Percentiles rank a stretch among this genome's conserved stretches.
phyloP scores from a whole-genome alignment of 2,113 vertebrate species.

The Tupaia tana region DNA sequence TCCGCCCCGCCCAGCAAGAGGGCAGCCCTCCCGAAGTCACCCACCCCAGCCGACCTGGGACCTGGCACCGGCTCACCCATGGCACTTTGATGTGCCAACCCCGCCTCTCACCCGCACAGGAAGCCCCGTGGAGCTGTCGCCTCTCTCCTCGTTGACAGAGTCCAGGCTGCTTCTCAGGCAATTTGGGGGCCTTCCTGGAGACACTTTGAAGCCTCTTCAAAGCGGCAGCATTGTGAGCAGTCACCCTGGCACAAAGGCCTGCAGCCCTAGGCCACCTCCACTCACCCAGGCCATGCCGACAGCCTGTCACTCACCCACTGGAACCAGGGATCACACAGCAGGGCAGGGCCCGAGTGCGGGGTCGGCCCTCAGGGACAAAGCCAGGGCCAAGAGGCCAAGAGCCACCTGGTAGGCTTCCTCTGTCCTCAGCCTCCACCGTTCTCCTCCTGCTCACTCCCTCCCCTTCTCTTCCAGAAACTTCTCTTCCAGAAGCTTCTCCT shows the following conservation, averaged over 20 bases:
- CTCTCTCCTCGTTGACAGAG: not conserved
- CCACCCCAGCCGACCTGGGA: no score
- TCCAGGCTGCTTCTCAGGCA: not conserved
- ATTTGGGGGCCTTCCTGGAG: not conserved
- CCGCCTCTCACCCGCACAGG: not conserved
- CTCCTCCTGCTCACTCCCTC: no score
- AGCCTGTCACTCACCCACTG: not conserved
- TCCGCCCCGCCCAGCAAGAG: rapidly evolving
- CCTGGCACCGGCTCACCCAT: not conserved
- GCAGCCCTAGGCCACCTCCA: not conserved
- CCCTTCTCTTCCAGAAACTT: no score
- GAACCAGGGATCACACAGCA: not conserved
- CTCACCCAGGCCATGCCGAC: not conserved
- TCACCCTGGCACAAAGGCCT: not conserved
- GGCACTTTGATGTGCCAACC: not conserved
- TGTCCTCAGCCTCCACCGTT: no score
- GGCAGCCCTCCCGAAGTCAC: not conserved
- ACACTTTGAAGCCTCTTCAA: conserved; percentile 56
- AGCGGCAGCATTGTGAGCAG: not conserved
- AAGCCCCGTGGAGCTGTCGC: not conserved
- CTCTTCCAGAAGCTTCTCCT: no score
- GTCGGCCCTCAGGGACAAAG: not conserved
- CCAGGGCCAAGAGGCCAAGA: not conserved
- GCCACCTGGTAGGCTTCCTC: not conserved
- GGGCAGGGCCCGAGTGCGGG: not conserved